Percentiles rank a stretch among this genome's conserved stretches.
Conservation (phyloP, 2,797 vertebrate species). For the Synanceia verrucosa region DNA sequence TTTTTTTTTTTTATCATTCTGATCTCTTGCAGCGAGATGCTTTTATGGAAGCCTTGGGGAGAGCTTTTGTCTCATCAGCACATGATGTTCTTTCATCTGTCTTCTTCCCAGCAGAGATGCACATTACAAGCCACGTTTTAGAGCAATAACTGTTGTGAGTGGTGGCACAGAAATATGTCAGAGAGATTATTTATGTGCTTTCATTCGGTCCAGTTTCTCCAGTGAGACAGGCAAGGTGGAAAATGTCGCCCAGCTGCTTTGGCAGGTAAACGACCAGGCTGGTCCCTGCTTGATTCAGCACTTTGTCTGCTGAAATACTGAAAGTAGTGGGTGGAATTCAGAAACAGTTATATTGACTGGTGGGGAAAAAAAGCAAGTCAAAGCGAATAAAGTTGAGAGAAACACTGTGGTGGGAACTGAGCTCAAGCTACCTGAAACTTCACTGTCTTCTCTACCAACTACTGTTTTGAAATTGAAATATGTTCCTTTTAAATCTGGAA, state of each 20-base stretch:
- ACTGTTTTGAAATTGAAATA: not conserved
- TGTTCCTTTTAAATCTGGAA: not conserved
- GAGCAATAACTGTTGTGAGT: not conserved
- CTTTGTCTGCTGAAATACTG: not conserved
- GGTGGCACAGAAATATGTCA: not conserved
- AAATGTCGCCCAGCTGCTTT: not conserved
- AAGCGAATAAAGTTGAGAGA: not conserved
- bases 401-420: not conserved
- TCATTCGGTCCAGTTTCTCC: constrained; percentile 1
- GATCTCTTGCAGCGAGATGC: constrained; percentile 11
- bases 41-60: constrained; percentile 20
- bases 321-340: constrained; percentile 17
- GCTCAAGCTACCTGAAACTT: not conserved
- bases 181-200: not conserved
- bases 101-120: constrained; percentile 2
- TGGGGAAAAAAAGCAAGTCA: constrained; percentile 4
- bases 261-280: constrained; percentile 3
- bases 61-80: constrained; percentile 15
- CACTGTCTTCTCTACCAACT: not conserved
- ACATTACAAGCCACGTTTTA: not conserved
- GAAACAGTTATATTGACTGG: not conserved
- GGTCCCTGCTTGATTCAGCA: constrained; percentile 4
- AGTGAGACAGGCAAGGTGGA: not conserved
- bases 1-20: too few relatives aligned
- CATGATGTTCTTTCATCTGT: constrained; percentile 3